Evolutionary conservation across 2,888 invertebrate species (phyloP), one percentile per base, ranked within the genome.

Genomic region (Amphimallon solstitiale): DNA sequence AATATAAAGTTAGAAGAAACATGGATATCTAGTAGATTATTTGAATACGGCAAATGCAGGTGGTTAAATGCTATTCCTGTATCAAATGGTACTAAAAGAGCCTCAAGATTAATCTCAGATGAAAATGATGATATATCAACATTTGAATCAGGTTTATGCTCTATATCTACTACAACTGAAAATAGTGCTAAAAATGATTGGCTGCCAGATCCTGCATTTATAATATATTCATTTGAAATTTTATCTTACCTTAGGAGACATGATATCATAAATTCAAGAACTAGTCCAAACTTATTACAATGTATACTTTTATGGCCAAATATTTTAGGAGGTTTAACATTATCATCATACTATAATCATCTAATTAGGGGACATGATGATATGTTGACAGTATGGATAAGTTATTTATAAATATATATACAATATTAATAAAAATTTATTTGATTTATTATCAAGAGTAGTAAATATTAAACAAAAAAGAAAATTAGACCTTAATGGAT

Each of bases 21-120:
- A 37, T 51, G 51, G 51, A 5, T 51, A 1, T 51, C 51, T 9
- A 29, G 5, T 10, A 51, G 51, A 51, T 29, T 51, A 51, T 14
- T 51, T 6, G 51, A 51, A 29, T 51, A 51, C n/a, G 29, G 51
- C 0, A 51, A 51, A 23, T 14, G 14, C 15, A 19, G 51, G 14
- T 51, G 34, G 23, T 23, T 51, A 19, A 51, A 51, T 34, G 34
- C 19, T 6, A n/a, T 34, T 3, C 29, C 23, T 23, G 10, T 51
- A 23, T 51, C 23, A 23, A 21, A 23, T 12, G 51, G 51, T 2
- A 51, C 51, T 23, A 51, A 51, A n/a, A 51, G 29, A 23, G 51
- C 51, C 9, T 23, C 29, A 9, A 21, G 29, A 4, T 12, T 51
- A 10, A 51, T 51, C 1, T 34, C 51, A 6, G 51, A 51, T 51